Evolutionary conservation across 2,797 vertebrate genomes (phyloP).

Genomic region (Chelon auratus): DNA sequence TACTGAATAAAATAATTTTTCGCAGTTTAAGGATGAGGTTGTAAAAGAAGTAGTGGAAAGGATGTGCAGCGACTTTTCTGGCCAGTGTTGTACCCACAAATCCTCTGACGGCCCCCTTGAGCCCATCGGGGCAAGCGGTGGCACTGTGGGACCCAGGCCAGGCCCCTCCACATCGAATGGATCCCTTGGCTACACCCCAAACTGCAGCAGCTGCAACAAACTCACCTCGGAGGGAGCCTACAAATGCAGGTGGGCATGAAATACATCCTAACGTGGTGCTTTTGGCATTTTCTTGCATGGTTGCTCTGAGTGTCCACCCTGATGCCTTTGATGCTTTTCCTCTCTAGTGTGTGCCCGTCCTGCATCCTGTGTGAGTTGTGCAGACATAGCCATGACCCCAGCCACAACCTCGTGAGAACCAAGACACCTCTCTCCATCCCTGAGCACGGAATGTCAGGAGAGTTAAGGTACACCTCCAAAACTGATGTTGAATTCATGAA

Average conservation of each 20-base stretch:
- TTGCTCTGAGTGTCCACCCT: not conserved
- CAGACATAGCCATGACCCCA: constrained; percentile 89
- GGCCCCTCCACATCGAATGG: constrained; percentile 74
- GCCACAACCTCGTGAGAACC: constrained; percentile 92
- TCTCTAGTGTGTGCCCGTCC: constrained; percentile 90
- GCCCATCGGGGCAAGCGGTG: constrained; percentile 65
- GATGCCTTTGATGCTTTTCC: not conserved
- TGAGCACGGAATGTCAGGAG: constrained; percentile 85
- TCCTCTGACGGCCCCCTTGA: constrained; percentile 78
- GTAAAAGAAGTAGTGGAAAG: constrained; percentile 96
- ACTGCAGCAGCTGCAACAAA: constrained; percentile 92
- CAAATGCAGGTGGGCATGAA: constrained; percentile 90
- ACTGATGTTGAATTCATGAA: constrained; percentile 52
- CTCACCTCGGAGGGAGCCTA: constrained; percentile 93
- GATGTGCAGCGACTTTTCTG: constrained; percentile 93
- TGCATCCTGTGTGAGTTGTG: constrained; percentile 96
- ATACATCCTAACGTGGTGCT: not conserved
- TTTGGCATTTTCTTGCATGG: not conserved
- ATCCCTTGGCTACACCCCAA: constrained; percentile 89
- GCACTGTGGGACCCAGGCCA: constrained; percentile 59
- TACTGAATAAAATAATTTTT: not conserved
- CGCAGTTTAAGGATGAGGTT: constrained; percentile 95
- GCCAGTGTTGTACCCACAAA: constrained; percentile 89
- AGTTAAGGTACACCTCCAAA: constrained; percentile 81
- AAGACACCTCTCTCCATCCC: constrained; percentile 89